These are phyloP conservation scores for Drosophila kanapiae DNA, from an alignment of 1,140 invertebrate species.

Conservation along the genomic window DNA sequence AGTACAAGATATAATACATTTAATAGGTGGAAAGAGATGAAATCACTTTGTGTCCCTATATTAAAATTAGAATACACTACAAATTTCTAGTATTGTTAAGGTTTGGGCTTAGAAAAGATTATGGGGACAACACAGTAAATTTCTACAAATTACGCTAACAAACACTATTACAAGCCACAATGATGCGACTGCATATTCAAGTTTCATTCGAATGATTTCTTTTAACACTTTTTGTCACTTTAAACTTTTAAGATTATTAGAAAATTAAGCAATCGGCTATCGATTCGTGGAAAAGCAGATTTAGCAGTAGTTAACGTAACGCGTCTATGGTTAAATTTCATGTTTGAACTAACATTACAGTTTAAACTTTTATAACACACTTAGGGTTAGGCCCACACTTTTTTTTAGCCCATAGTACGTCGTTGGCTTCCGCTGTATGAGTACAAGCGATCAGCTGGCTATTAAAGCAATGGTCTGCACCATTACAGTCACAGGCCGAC, in stretches of 20 bases:
- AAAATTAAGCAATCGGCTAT: neutral
- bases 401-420: too few species aligned
- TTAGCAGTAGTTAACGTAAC: too few species aligned
- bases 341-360: too few species aligned
- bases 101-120: neutral
- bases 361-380: too few species aligned
- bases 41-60: neutral
- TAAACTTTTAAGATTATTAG: neutral
- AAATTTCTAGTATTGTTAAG: neutral
- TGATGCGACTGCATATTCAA: neutral
- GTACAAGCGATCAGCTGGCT: too few species aligned
- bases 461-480: too few species aligned
- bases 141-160: neutral
- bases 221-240: neutral
- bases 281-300: neutral
- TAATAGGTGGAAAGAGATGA: neutral
- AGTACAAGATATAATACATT: neutral
- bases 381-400: too few species aligned
- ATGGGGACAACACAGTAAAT: neutral
- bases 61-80: neutral
- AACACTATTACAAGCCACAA: neutral
- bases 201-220: too few species aligned
- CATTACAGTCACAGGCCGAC: too few species aligned
- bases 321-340: too few species aligned
- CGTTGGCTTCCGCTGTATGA: too few species aligned